Conservation (phyloP, 2,888 invertebrate genomes). For the Altica lythri region DNA sequence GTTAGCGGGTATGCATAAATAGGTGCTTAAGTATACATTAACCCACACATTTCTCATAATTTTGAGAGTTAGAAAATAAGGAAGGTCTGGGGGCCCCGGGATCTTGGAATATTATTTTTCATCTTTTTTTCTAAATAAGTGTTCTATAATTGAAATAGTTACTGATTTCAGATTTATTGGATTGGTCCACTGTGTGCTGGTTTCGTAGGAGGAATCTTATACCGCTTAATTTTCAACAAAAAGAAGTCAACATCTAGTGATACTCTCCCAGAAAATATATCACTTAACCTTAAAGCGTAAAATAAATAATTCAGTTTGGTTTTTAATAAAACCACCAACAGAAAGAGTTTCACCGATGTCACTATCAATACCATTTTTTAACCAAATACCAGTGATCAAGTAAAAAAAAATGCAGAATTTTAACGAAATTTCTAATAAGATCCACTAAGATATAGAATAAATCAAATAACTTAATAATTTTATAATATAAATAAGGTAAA, state of each 20-base stretch:
- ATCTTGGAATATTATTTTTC: neutral
- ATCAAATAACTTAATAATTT: too few species aligned
- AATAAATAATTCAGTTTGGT: neutral
- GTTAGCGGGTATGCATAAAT: too few species aligned
- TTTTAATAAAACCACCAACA: too few species aligned
- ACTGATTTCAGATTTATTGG: constrained; percentile 49
- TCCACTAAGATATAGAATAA: too few species aligned
- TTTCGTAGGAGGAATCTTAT: constrained; percentile 49
- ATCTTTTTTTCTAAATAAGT: neutral
- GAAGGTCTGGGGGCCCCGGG: neutral
- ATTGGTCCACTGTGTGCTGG: constrained; percentile 51
- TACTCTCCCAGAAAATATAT: constrained; percentile 47
- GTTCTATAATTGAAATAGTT: neutral
- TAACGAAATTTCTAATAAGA: too few species aligned
- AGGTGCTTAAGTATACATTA: too few species aligned
- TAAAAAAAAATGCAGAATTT: too few species aligned
- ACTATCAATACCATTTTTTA: too few species aligned
- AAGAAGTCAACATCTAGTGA: constrained; percentile 41
- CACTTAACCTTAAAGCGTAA: constrained; percentile 48
- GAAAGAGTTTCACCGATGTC: too few species aligned
- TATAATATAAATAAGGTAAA: too few species aligned
- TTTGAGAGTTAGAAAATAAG: neutral
- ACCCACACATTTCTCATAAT: too few species aligned
- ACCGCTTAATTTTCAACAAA: constrained; percentile 50
- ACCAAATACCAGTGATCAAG: too few species aligned